phyloP scores from a whole-genome alignment of 2,113 vertebrate genomes.

The Brachionichthys hirsutus region DNA sequence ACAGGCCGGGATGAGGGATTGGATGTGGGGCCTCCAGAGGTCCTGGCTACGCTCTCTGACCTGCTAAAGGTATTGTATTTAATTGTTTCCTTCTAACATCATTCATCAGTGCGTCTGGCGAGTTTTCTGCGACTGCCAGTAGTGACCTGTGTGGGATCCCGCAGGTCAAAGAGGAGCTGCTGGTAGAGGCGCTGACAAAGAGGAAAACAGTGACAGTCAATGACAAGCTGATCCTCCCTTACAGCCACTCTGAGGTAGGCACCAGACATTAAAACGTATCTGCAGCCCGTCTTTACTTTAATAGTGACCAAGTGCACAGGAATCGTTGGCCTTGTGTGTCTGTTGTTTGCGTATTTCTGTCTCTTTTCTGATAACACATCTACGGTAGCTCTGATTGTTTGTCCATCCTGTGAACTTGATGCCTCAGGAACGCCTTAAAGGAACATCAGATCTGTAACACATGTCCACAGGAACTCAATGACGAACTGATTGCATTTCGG shows the following conservation, averaged over 20 bases:
- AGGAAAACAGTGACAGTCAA: constrained; percentile 97
- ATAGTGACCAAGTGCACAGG: neutral
- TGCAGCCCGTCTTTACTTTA: constrained; percentile 4
- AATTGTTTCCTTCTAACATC: neutral
- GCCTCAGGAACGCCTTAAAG: too few species aligned
- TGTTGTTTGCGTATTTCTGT: neutral
- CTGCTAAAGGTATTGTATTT: constrained; percentile 84
- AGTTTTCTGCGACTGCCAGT: neutral
- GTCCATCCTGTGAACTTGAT: neutral
- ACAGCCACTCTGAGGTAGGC: constrained; percentile 92
- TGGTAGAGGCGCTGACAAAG: constrained; percentile 95
- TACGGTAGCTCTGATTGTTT: neutral
- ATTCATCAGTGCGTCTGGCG: neutral
- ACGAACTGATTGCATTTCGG: too few species aligned
- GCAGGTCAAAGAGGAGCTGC: constrained; percentile 92
- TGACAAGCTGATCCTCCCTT: constrained; percentile 95
- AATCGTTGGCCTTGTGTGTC: neutral
- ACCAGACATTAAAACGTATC: neutral
- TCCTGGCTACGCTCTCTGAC: constrained; percentile 89
- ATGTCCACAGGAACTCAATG: too few species aligned
- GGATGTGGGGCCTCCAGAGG: constrained; percentile 92
- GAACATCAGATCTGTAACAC: too few species aligned
- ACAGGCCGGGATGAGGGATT: constrained; percentile 92
- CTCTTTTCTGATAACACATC: neutral
- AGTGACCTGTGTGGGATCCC: constrained; percentile 16